Percentiles rank a stretch among this genome's conserved stretches.
Conservation (phyloP, 2,113 vertebrate species). For the Parus major region DNA sequence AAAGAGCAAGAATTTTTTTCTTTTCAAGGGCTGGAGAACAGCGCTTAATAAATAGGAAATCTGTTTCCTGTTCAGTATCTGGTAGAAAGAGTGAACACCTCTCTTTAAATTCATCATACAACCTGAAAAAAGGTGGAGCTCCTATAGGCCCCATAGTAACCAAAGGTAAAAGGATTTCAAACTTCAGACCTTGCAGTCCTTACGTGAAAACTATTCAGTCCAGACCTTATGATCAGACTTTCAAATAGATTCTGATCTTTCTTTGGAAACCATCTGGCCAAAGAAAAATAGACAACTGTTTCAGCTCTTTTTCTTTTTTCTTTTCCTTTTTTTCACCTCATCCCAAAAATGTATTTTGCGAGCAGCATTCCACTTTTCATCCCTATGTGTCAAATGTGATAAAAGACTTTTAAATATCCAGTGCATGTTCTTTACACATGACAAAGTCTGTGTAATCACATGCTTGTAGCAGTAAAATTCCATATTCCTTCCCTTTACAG, state of each 20-base stretch:
- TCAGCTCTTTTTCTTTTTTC: not conserved
- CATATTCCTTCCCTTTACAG: constrained; percentile 50
- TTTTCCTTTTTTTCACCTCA: not conserved
- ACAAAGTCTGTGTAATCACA: constrained; percentile 51
- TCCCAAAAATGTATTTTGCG: constrained; percentile 4
- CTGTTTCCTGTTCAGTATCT: not conserved
- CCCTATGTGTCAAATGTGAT: constrained; percentile 48
- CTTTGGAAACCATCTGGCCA: constrained; percentile 60
- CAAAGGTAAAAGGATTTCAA: not conserved
- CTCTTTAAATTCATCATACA: not conserved
- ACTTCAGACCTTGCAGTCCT: not conserved
- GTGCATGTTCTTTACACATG: constrained; percentile 43
- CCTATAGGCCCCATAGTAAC: not conserved
- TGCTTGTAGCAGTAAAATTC: not conserved
- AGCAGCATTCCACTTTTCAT: constrained; percentile 47
- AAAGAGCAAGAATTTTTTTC: not conserved
- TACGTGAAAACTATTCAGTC: not conserved
- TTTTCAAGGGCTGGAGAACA: not conserved
- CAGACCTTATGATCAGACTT: constrained; percentile 7
- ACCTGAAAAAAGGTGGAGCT: not conserved
- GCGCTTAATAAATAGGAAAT: not conserved
- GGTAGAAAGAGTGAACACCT: not conserved
- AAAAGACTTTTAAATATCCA: constrained; percentile 38
- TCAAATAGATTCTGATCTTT: constrained; percentile 35
- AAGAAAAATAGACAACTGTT: constrained; percentile 59